A percentile compares a stretch with the other conserved stretches of the same genome.
These are phyloP conservation scores for Leptogaster cylindrica DNA, from an alignment of 2,888 invertebrate genomes.

Conservation along the genomic window DNA sequence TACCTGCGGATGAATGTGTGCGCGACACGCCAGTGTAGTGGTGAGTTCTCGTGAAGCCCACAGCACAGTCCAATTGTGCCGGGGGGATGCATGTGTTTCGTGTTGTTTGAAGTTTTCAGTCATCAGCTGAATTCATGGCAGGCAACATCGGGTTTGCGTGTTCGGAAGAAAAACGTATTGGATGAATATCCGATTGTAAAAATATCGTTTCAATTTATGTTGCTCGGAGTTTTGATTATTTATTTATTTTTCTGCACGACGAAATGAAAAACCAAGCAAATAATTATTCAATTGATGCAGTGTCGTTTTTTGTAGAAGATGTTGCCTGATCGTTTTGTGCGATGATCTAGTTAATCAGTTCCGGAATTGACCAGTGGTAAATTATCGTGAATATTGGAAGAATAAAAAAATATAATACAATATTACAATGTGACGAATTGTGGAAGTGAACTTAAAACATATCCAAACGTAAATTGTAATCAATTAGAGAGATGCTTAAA, in stretches of 20 bases:
- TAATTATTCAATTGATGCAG: neutral
- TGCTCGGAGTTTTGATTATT: neutral
- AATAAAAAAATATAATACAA: no score
- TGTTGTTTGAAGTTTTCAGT: constrained; percentile 61
- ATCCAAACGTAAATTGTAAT: no score
- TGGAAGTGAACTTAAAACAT: no score
- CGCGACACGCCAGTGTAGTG: constrained; percentile 29
- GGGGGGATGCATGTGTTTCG: constrained; percentile 60
- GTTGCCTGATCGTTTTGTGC: neutral
- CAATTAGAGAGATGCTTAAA: no score
- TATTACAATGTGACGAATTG: no score
- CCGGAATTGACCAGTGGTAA: neutral
- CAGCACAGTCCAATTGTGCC: no score
- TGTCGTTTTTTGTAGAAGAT: neutral
- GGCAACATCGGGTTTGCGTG: constrained; percentile 58
- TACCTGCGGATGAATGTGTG: constrained; percentile 42
- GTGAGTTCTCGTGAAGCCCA: constrained; percentile 34
- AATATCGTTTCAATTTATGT: neutral
- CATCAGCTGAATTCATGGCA: constrained; percentile 63
- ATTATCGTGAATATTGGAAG: no score
- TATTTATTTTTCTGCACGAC: neutral
- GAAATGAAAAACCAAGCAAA: neutral
- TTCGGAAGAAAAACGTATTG: constrained; percentile 30
- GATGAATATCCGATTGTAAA: constrained; percentile 14
- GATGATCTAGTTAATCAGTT: neutral